Evolutionary conservation across 2,888 invertebrate genomes (phyloP), one percentile per base, ranked within the genome.

Genomic region (Campaea margaritaria): DNA sequence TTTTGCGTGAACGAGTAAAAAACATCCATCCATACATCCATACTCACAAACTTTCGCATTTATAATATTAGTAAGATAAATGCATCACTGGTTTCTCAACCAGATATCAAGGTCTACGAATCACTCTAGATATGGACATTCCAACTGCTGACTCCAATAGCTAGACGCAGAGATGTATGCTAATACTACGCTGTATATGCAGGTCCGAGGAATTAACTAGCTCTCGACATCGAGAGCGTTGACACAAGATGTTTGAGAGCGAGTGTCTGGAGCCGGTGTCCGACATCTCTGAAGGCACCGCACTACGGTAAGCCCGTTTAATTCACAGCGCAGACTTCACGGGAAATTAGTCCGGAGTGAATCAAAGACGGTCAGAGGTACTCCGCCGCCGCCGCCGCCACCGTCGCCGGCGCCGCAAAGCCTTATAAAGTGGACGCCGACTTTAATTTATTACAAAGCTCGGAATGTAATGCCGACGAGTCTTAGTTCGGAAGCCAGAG

Each of bases 381-480:
- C 10, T 48, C 14, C 12, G 10, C 46, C 8, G 47, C 42, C 14
- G 34, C 39, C 8, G 16, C 14, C 12, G 10, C 46, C 8, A 42
- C 42, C 14, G 34, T 44, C 8, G 16, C 21, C 38, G 48, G n/a
- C 36, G 7, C 13, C 36, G 42, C 28, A 54, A 49, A 55, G 43
- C 55, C 14, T 43, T 43, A 49, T 15, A 55, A 48, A 43, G 43
- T 42, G 47, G 27, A 27, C 42, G 34, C 13, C 16, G 8, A 44
- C 27, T 56, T 47, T 56, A 44, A 56, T 56, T 56, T 49, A 56
- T 56, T 49, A 21, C 56, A 39, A 14, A 16, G 27, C 36, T 28
- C n/a, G 38, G 10, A 16, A 49, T 44, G 44, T 49, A 49, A 56
- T 44, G 28, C 27, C 49, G 12, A 2, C 49, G 12, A 2, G 49